These are phyloP conservation scores for Podotricha telesiphe DNA, from an alignment of 2,888 invertebrate genomes.

Conservation along the genomic window DNA sequence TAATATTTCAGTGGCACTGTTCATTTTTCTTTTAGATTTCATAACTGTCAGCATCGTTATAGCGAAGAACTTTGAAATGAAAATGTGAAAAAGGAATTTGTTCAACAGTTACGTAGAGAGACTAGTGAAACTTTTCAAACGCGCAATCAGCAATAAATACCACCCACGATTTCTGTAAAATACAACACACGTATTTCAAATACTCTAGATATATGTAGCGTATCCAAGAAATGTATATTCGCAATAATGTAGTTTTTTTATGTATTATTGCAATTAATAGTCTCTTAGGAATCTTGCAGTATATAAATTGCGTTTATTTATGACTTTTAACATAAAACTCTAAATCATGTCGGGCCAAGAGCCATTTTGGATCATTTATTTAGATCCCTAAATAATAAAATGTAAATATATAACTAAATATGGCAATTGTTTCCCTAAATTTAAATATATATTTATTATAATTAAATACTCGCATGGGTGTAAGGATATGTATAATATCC, in stretches of 20 bases:
- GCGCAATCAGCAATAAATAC: conserved; percentile 34
- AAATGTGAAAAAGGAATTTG: conserved; percentile 30
- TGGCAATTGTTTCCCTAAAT: no score
- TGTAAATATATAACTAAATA: no score
- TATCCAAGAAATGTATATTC: conserved; percentile 9
- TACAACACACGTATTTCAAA: conserved; percentile 24
- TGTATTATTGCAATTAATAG: conserved; percentile 7
- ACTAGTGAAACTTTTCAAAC: conserved; percentile 31
- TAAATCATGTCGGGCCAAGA: no score
- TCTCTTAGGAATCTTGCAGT: conserved; percentile 2
- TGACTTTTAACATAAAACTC: not conserved
- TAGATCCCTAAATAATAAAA: no score
- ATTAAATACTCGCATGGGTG: no score
- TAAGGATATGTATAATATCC: no score
- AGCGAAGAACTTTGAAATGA: conserved; percentile 26
- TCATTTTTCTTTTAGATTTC: conserved; percentile 30
- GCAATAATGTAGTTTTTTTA: not conserved
- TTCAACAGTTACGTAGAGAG: conserved; percentile 25
- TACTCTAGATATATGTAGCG: conserved; percentile 15
- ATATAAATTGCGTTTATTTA: not conserved
- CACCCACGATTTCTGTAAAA: conserved; percentile 24
- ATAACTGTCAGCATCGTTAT: conserved; percentile 31
- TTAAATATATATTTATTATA: no score
- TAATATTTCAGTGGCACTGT: conserved; percentile 16
- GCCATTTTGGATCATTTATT: no score